These are phyloP conservation scores for Heliopora coerulea DNA, from an alignment of 92 coral and sea anemone species.

Conservation along the genomic window DNA sequence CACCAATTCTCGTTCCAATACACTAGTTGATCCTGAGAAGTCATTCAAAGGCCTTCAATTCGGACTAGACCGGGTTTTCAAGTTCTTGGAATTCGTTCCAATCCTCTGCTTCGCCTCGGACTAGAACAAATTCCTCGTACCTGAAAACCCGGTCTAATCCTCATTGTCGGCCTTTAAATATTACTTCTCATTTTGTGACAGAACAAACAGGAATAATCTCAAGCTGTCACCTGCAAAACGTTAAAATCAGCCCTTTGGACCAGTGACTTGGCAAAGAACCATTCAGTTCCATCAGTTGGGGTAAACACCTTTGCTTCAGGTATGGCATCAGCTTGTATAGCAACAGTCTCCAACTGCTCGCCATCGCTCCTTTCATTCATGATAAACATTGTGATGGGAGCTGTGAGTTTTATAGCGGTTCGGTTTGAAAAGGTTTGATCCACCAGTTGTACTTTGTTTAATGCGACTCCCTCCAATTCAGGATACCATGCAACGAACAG, in stretches of 20 bases:
- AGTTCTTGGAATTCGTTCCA: no score
- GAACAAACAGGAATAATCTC: neutral
- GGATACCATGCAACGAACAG: slow-evolving; percentile 78
- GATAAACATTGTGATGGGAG: slow-evolving; percentile 84
- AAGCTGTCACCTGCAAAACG: slow-evolving; percentile 52
- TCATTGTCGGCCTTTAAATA: no score
- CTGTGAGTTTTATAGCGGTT: slow-evolving; percentile 82
- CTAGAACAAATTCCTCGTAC: no score
- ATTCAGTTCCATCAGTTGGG: slow-evolving; percentile 79
- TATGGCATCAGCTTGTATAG: slow-evolving; percentile 78
- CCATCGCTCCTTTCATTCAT: slow-evolving; percentile 68
- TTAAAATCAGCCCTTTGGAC: slow-evolving; percentile 95
- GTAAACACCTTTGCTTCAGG: slow-evolving; percentile 73
- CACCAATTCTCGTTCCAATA: no score
- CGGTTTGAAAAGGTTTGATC: slow-evolving; percentile 69
- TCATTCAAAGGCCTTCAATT: no score
- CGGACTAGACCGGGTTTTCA: no score
- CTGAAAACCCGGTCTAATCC: no score
- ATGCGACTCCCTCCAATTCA: slow-evolving; percentile 72
- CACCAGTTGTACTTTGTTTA: slow-evolving; percentile 54
- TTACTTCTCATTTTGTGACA: no score
- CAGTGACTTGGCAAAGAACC: slow-evolving; percentile 93
- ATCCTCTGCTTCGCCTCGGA: no score
- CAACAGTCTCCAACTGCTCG: slow-evolving; percentile 77
- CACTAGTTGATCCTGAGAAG: no score